phyloP scores from a whole-genome alignment of 30 jellyfish, hydroid and myxozoan genomes.

The Hydra vulgaris region DNA sequence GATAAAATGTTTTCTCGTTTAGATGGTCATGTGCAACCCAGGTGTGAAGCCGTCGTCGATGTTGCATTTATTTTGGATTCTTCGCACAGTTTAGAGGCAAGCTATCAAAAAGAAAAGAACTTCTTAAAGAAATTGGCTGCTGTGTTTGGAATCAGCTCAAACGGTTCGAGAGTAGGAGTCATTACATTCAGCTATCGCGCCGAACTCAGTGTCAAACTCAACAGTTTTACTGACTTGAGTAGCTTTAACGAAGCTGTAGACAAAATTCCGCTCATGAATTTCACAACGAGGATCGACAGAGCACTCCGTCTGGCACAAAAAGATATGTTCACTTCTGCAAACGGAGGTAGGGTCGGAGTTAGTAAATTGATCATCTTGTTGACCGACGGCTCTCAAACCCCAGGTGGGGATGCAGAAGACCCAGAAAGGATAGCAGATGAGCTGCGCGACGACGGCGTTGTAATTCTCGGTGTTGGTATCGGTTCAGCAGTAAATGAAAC shows the following conservation, averaged over 20 bases:
- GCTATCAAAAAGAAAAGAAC: conserved; percentile 45
- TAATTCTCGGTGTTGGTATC: conserved; percentile 49
- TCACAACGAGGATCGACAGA: conserved; percentile 61
- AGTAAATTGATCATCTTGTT: conserved; percentile 47
- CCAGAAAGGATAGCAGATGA: conserved; percentile 57
- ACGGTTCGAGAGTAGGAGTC: conserved; percentile 44
- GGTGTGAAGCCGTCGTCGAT: conserved; percentile 59
- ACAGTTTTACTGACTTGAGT: conserved; percentile 24
- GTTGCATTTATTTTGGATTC: conserved; percentile 57
- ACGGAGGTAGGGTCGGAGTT: conserved; percentile 57
- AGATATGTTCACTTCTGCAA: conserved; percentile 29
- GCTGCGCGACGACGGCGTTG: conserved; percentile 44
- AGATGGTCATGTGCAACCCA: conserved; percentile 4
- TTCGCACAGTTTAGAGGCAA: conserved; percentile 49
- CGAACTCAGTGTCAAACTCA: conserved; percentile 43
- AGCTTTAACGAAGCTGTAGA: conserved; percentile 55
- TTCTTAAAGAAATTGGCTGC: conserved; percentile 42
- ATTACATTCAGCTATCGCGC: conserved; percentile 48
- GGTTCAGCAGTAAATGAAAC: conserved; percentile 51
- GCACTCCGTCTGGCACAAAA: conserved; percentile 45
- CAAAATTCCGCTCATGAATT: conserved; percentile 42
- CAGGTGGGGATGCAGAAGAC: conserved; percentile 41
- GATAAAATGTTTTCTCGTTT: no score
- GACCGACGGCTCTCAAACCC: conserved; percentile 82
- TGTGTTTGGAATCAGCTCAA: conserved; percentile 32